Conservation (phyloP, 2,113 vertebrate species). For the Burhinus oedicnemus region DNA sequence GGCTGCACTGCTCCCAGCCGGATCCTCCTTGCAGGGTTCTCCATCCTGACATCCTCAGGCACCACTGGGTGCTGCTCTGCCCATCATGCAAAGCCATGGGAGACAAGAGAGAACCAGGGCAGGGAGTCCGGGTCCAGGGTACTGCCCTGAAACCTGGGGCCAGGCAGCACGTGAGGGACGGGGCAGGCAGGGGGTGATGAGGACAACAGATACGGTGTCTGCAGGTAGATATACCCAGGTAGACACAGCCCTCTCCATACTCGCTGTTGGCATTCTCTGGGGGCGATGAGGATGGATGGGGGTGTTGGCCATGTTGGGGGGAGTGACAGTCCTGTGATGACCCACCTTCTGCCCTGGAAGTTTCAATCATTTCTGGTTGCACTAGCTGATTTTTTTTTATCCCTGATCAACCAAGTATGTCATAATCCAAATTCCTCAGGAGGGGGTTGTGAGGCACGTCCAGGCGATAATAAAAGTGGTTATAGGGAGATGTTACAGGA, state of each 20-base stretch:
- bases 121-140: not conserved
- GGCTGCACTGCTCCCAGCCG: accelerated
- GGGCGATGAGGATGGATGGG: not conserved
- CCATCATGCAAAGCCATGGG: not conserved
- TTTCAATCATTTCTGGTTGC: not conserved
- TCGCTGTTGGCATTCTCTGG: not conserved
- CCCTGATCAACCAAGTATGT: not conserved
- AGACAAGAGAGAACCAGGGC: not conserved
- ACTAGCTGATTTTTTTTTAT: not conserved
- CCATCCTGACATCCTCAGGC: not conserved
- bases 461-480: not conserved
- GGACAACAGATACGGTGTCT: accelerated
- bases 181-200: not conserved
- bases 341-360: not conserved
- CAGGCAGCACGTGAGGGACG: not conserved
- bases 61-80: not conserved
- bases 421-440: not conserved
- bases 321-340: not conserved
- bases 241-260: not conserved
- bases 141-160: not conserved
- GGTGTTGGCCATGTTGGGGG: not conserved
- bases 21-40: not conserved
- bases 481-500: not conserved
- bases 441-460: not conserved
- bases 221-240: not conserved